phyloP scores from a whole-genome alignment of 1,140 invertebrate species.

The Euglossa dilemma region DNA sequence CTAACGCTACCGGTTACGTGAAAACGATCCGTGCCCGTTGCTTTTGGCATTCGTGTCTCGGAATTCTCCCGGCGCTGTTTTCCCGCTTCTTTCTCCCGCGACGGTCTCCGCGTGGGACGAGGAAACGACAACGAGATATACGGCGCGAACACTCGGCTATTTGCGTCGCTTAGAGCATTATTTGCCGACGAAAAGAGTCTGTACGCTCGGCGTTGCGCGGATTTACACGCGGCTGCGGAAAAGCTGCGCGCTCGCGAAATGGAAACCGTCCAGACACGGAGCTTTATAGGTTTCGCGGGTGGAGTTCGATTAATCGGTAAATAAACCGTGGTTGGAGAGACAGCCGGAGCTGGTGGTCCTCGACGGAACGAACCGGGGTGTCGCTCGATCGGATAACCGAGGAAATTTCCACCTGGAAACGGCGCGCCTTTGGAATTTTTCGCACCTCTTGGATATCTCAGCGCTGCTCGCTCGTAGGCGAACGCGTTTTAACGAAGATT shows the following conservation, averaged over 20 bases:
- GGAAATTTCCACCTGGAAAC: not conserved
- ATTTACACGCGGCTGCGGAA: slow-evolving; percentile 34
- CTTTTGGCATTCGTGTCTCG: slow-evolving; percentile 39
- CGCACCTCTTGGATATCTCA: not conserved
- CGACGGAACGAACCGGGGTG: not conserved
- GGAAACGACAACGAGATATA: slow-evolving; percentile 11
- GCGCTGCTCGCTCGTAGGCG: too few species aligned
- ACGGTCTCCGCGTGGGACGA: not conserved
- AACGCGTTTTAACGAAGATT: not conserved
- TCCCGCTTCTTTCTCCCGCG: not conserved
- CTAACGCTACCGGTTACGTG: not conserved
- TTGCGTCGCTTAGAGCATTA: slow-evolving; percentile 32
- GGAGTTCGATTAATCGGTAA: slow-evolving; percentile 23
- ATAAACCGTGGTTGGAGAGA: not conserved
- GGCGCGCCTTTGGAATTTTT: not conserved
- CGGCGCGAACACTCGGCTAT: slow-evolving; percentile 12
- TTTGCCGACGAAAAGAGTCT: slow-evolving; percentile 46
- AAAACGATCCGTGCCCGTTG: slow-evolving; percentile 37
- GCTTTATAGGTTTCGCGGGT: not conserved
- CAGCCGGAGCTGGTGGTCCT: not conserved
- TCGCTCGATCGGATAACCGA: not conserved
- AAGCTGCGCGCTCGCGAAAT: not conserved
- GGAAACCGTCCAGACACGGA: not conserved
- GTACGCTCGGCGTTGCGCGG: slow-evolving; percentile 27
- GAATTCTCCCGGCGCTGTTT: slow-evolving; percentile 16